These are phyloP conservation scores for Anthonomus grandis DNA, from an alignment of 1,140 invertebrate species.

Conservation along the genomic window DNA sequence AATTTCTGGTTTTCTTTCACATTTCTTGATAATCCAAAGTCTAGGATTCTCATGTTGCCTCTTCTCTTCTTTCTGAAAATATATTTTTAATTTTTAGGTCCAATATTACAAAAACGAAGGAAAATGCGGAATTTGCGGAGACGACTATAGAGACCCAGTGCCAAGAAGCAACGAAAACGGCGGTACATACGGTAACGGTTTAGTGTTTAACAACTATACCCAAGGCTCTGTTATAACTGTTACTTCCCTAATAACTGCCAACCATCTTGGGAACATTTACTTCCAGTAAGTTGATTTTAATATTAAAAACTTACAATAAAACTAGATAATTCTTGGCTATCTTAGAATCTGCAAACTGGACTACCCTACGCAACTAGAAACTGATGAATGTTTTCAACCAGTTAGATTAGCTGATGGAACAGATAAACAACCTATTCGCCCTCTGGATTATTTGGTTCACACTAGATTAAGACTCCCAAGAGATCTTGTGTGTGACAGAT, in stretches of 20 bases:
- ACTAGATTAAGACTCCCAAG: constrained; percentile 52
- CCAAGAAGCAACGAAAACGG: constrained; percentile 57
- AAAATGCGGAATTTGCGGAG: constrained; percentile 49
- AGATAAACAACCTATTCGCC: constrained; percentile 8
- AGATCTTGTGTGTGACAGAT: constrained; percentile 59
- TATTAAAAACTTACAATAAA: neutral
- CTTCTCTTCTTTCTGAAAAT: too few species aligned
- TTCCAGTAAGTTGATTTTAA: constrained; percentile 23
- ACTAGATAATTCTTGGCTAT: neutral
- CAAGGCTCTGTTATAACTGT: constrained; percentile 42
- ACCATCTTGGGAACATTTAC: constrained; percentile 52
- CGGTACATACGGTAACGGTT: constrained; percentile 52
- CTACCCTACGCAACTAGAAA: constrained; percentile 46
- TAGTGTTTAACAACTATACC: constrained; percentile 46
- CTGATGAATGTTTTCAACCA: constrained; percentile 59
- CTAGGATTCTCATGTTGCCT: too few species aligned
- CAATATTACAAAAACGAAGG: constrained; percentile 41
- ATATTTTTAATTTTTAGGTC: constrained; percentile 14
- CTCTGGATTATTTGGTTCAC: constrained; percentile 10
- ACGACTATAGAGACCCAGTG: constrained; percentile 40
- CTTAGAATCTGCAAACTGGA: constrained; percentile 54
- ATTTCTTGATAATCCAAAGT: too few species aligned
- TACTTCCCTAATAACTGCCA: constrained; percentile 49
- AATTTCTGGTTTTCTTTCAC: too few species aligned
- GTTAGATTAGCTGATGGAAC: constrained; percentile 52